Conservation (phyloP, 2,797 vertebrate genomes). For the Muraenolepis orangiensis region DNA sequence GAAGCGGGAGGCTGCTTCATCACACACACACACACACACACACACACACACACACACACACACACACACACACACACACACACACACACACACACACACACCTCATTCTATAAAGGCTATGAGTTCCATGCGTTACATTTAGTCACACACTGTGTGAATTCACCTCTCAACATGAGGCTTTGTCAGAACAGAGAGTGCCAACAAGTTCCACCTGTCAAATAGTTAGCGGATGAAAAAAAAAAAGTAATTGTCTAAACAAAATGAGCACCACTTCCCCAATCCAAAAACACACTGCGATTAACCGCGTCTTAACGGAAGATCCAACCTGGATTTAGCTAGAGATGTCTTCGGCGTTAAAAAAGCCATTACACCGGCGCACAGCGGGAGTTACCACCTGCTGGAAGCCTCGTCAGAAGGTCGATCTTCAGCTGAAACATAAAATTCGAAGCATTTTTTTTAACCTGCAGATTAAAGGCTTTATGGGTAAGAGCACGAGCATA, state of each 20-base stretch:
- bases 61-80: too few species aligned
- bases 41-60: too few species aligned
- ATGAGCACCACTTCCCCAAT: neutral
- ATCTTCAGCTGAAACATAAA: constrained; percentile 3
- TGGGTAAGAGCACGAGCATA: neutral
- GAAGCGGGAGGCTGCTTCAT: constrained; percentile 3
- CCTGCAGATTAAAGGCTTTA: neutral
- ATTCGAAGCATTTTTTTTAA: neutral
- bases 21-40: too few species aligned
- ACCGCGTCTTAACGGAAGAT: constrained; percentile 21
- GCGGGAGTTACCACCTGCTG: neutral
- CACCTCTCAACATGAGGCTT: neutral
- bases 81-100: too few species aligned
- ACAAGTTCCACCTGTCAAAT: neutral
- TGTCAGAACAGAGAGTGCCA: neutral
- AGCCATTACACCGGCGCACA: neutral
- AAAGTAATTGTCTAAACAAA: constrained; percentile 15
- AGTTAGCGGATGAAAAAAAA: neutral
- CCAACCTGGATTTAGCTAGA: constrained; percentile 31
- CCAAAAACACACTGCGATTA: constrained; percentile 28
- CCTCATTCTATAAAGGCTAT: too few species aligned
- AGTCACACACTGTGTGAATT: too few species aligned
- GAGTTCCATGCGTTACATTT: too few species aligned
- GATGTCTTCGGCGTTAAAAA: constrained; percentile 26
- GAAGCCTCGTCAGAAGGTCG: constrained; percentile 25